Evolutionary conservation across 1,140 invertebrate genomes (phyloP), one percentile per base, ranked within the genome.

Genomic region (Phymastichus coffea): DNA sequence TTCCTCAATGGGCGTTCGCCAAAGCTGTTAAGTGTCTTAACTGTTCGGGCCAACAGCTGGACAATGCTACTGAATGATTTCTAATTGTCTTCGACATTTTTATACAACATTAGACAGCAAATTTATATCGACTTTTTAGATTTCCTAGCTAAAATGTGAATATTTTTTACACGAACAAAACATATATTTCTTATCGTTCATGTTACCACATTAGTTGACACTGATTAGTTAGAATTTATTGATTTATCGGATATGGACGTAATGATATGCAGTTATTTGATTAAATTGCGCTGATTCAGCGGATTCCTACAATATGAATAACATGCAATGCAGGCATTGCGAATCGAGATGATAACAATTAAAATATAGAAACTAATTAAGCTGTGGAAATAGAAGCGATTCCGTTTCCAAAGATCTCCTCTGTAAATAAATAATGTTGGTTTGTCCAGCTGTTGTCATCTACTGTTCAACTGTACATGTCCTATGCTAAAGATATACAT

Each of bases 1-100:
- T 65, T 66, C 61, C 64, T 67, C 58, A 54, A 43, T 55, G 56
- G 51, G 65, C 63, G 63, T 63, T 68, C 66, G 63, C 64, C 66
- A 70, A 62, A 77, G 77, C 72, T 77, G 70, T 77, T 77, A 75
- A 76, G 76, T 79, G 76, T 79, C 76, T 79, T 79, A n/a, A 79
- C 75, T 74, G 75, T 79, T 76, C 75, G 65, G 68, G 66, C 66
- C 72, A 70, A 64, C 69, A 68, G 69, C 74, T 77, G 71, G 73
- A 72, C 66, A 65, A 71, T 70, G n/a, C n/a, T n/a, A n/a, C n/a
- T 67, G 64, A 72, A 66, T 59, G 2, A 20, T 49, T 30, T 22
- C 26, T n/a, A n/a, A n/a, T 44, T 40, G 37, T 17, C 40, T 23
- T 51, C 17, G 67, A 60, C 66, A 66, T 66, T 57, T 19, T 4